Evolutionary conservation across 2,113 vertebrate genomes (phyloP), one percentile per base, ranked within the genome.

Genomic region (Platycercus adscitus): DNA sequence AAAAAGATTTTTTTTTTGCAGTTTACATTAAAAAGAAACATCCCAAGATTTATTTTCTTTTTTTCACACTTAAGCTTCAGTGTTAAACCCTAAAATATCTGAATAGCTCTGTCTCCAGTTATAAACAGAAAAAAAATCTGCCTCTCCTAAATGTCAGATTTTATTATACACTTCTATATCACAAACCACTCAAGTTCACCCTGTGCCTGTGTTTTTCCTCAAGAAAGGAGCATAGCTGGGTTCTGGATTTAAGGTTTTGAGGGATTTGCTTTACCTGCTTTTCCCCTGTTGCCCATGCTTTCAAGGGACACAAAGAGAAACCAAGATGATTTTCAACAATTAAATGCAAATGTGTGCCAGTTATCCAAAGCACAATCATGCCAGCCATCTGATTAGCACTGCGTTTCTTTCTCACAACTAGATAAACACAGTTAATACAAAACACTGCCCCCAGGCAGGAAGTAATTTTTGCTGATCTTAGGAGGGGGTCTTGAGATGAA

Each of bases 391-490:
- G 46, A 72, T 79, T 68, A 56, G 23, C 60, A 15, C 80, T 7
- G 12, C 1, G 0, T 53, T 88, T 79, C 91, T 89, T 86, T 69
- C 83, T 39, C 47, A 60, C 82, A 88, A 8, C 72, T 64, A 95
- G 19, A 75, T 76, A 92, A 81, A 43, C 61, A 58, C 69, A 49
- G 64, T 56, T 82, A 86, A 91, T 66, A n/a, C 85, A 73, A 68
- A 94, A 69, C 77, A 72, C 25, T 18, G 35, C 75, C 96, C 88
- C 94, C 64, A 73, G 80, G 85, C 93, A 97, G 93, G 93, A 96
- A 92, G 60, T 39, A 49, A 29, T 85, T 97, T 96, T 94, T 96
- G 94, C 93, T 96, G 93, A 94, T 68, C 52, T 95, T 77, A 70
- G 83, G 47, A 61, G 41, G 49, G 70, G 50, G 78, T 78, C 81